These are phyloP conservation scores for Oreotragus oreotragus DNA, from an alignment of 2,113 vertebrate species.

Conservation along the genomic window DNA sequence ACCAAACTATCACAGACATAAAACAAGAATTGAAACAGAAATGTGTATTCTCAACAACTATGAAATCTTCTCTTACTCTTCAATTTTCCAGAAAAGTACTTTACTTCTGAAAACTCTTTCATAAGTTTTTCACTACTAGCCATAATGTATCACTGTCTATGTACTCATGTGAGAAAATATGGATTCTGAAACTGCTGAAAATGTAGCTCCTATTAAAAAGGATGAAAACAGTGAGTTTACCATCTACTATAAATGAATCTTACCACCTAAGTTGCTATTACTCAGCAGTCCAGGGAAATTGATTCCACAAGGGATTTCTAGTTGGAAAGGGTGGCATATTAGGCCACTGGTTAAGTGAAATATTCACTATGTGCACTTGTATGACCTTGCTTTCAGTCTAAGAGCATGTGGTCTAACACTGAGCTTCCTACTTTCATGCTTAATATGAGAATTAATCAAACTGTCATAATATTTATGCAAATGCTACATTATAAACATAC, in stretches of 20 bases:
- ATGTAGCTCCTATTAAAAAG: not conserved
- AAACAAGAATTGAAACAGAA: conserved; percentile 4
- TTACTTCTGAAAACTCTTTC: not conserved
- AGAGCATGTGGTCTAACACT: not conserved
- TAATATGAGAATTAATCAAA: not conserved
- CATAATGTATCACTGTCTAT: not conserved
- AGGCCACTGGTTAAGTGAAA: not conserved
- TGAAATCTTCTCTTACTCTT: not conserved
- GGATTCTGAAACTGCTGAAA: not conserved
- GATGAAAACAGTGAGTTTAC: not conserved
- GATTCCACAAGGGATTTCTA: not conserved
- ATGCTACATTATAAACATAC: not conserved
- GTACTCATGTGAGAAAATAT: not conserved
- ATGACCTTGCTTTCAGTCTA: not conserved
- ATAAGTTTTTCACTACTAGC: not conserved
- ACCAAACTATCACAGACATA: not conserved
- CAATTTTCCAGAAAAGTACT: not conserved
- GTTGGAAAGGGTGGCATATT: not conserved
- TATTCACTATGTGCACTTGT: not conserved
- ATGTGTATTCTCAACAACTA: not conserved
- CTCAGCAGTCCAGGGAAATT: not conserved
- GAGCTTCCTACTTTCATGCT: not conserved
- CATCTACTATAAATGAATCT: not conserved
- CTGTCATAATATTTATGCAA: not conserved
- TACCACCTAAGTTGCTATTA: not conserved